Base-by-base conservation (phyloP, 2,888 invertebrate genomes). In the Acleris literana region DNA sequence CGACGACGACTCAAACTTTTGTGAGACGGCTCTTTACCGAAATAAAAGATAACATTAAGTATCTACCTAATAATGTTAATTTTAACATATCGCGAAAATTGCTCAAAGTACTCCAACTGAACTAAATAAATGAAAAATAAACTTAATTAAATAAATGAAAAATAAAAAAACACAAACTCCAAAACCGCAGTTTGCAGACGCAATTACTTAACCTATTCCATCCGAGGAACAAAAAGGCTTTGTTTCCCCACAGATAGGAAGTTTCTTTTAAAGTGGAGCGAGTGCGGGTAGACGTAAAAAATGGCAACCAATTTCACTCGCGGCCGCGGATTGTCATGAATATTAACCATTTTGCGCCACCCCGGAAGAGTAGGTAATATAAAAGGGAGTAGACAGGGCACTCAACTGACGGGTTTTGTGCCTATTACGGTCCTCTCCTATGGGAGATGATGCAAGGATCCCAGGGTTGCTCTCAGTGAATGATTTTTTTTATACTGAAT, bases 251-350 rank as follows among this genome's bases (percentile, higher is more conserved):
- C 52, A 66, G 66, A 66, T 66, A 66, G 33, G 62, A 66, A 66
- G 61, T 66, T 66, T 65, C 65, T 65, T 66, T 62, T 57, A 66
- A 66, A 66, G 66, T 66, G 57, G 55, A 56, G 61, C 61, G 46
- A 48, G 66, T 57, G 57, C 18, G 71, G 74, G 78, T 73, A 80
- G 81, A 85, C 82, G 83, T 90, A 89, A 90, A 90, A 90, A 90
- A 90, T 88, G 86, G 84, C 88, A 85, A 83, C 86, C 89, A 89
- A 89, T 90, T 88, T 83, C 86, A 85, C 84, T 87, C 82, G 82
- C 81, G 81, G 83, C 85, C 85, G 82, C 85, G 85, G 86, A 87
- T 82, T 86, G 87, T 79, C 88, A 89, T 90, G 90, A 90, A 90
- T 90, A 90, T 90, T 90, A 89, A 90, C 85, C 82, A 84, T 83